These are phyloP conservation scores for Nesogale talazaci DNA, from an alignment of 2,113 vertebrate genomes.

Conservation along the genomic window DNA sequence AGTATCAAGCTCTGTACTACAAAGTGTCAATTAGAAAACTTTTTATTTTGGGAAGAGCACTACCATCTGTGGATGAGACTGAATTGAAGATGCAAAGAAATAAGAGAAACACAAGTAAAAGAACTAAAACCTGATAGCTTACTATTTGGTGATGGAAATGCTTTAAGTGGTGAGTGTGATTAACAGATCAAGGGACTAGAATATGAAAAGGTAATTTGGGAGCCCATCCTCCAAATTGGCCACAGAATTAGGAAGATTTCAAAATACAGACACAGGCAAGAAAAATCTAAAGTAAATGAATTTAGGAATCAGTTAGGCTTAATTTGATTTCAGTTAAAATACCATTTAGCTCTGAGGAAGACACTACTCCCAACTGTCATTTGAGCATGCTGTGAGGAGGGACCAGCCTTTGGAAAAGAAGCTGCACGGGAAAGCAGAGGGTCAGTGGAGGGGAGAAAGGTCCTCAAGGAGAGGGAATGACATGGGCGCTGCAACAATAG, in stretches of 20 bases:
- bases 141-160: not conserved
- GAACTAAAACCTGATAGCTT: not conserved
- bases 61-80: not conserved
- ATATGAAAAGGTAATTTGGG: not conserved
- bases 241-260: not conserved
- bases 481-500: too few relatives aligned
- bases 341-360: not conserved
- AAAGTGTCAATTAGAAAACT: not conserved
- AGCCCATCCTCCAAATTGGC: not conserved
- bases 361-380: not conserved
- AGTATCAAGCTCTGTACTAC: constrained; percentile 23
- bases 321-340: constrained; percentile 39
- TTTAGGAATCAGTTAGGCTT: not conserved
- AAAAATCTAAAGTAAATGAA: not conserved
- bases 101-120: not conserved
- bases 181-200: not conserved
- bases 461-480: too few relatives aligned
- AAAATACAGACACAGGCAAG: not conserved
- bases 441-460: too few relatives aligned
- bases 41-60: not conserved
- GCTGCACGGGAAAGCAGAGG: too few relatives aligned
- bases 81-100: not conserved
- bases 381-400: too few relatives aligned
- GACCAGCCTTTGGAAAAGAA: too few relatives aligned
- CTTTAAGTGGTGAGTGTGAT: not conserved